Percentiles rank a stretch among this genome's conserved stretches.
phyloP scores from a whole-genome alignment of 2,113 vertebrate species.

The Chlorodrepanis virens region DNA sequence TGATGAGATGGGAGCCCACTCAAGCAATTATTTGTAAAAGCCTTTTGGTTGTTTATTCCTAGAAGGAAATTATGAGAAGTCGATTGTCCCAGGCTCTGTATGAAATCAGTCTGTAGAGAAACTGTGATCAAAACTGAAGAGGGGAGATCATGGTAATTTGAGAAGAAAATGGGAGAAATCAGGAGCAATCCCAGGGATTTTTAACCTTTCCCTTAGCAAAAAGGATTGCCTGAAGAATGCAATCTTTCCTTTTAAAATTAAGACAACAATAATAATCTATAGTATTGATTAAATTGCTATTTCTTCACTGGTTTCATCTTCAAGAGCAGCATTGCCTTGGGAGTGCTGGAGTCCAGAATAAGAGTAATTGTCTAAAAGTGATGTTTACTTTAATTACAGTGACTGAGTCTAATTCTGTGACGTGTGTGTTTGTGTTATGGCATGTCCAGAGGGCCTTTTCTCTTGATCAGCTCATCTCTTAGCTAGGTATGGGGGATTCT shows the following conservation, averaged over 20 bases:
- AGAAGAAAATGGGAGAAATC: background rate
- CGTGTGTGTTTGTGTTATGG: background rate
- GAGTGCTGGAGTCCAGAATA: background rate
- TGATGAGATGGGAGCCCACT: background rate
- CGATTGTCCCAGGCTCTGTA: background rate
- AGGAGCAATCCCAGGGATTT: background rate
- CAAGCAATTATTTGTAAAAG: background rate
- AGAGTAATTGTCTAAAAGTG: background rate
- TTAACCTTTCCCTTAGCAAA: background rate
- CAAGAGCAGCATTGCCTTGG: background rate
- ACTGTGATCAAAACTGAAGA: background rate
- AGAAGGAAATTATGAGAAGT: background rate
- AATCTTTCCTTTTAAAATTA: background rate
- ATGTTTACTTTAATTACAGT: background rate
- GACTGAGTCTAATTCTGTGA: background rate
- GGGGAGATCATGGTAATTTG: background rate
- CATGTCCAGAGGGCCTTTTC: background rate
- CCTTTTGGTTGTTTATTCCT: background rate
- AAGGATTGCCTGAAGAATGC: background rate
- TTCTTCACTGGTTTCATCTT: background rate
- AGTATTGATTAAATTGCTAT: background rate
- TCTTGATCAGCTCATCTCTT: background rate
- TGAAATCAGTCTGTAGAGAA: background rate
- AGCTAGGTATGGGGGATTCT: fast-evolving
- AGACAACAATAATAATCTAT: background rate